Base-by-base conservation (phyloP, 2,113 vertebrate genomes). In the Microcebus tavaratra region DNA sequence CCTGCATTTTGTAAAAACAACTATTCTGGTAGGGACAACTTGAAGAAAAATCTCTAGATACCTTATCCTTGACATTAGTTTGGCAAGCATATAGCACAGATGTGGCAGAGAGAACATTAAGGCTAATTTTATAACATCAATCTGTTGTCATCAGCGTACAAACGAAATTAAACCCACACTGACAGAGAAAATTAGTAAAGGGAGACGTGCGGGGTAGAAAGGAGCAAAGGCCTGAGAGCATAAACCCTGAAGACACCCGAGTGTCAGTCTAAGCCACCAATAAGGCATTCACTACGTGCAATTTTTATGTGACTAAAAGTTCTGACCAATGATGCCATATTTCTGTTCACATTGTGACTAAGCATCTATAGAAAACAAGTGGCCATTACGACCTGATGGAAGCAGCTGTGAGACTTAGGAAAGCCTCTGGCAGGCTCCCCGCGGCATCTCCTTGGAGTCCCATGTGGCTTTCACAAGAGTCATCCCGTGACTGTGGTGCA, bases 101-200 rank as follows among this genome's bases (percentile, higher is more conserved):
- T 98, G 95, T 98, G 97, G 85, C 82, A 97, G 92, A 94, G 97
- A 80, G 76, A 98, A 98, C 97, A 98, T 97, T 98, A 97, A 95
- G 67, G 96, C 95, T 98, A 98, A 98, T 98, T 98, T 98, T 98
- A 84, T 97, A 97, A 50, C 96, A 98, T 97, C 96, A 98, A 97
- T 98, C 95, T 98, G 80, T 98, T 99, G 83, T 97, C 97, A 97
- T 97, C 96, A 94, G 93, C 87, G 94, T 95, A 97, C 92, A 98
- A 98, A 96, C 76, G 97, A 97, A 98, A 97, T 95, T 94, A 98
- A 96, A 84, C 61, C 88, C 86, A 95, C 53, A 72, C 8, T 95
- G 96, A 96, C 93, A 98, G 89, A 97, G 97, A 68, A 96, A 78
- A 91, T 97, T 97, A 94, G 78, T 95, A 75, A 96, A 93, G 85